Conservation (phyloP, 1,140 invertebrate species). For the Drosophila setifemur region DNA sequence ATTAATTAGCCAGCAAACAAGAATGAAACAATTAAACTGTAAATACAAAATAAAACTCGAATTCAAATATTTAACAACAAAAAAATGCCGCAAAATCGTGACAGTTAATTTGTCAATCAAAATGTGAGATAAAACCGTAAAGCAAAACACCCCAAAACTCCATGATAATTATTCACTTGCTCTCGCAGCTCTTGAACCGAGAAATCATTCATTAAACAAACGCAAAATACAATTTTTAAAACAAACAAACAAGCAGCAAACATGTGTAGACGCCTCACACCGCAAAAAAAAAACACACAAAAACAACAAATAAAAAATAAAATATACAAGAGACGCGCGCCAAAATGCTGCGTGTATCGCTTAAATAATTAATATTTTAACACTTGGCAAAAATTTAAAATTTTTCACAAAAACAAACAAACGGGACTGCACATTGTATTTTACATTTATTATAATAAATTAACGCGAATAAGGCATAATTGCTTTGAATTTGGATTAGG, state of each 20-base stretch:
- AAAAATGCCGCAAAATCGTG: constrained; percentile 42
- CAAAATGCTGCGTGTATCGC: constrained; percentile 71
- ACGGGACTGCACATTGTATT: constrained; percentile 56
- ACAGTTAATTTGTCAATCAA: constrained; percentile 72
- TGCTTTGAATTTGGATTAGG: constrained; percentile 69
- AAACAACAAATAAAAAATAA: constrained; percentile 58
- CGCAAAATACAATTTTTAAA: constrained; percentile 57
- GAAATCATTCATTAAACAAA: constrained; percentile 73
- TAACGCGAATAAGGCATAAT: constrained; percentile 73
- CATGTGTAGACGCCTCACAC: constrained; percentile 57
- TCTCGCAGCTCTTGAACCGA: constrained; percentile 38
- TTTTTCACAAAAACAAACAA: constrained; percentile 53
- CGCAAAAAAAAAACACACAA: constrained; percentile 59
- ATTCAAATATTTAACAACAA: constrained; percentile 35
- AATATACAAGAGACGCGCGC: constrained; percentile 78
- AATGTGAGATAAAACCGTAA: constrained; percentile 14
- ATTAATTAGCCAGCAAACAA: constrained; percentile 48
- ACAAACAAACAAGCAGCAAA: constrained; percentile 74
- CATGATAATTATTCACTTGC: constrained; percentile 76
- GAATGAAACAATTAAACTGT: constrained; percentile 56
- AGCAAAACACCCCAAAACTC: constrained; percentile 38
- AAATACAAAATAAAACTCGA: constrained; percentile 25
- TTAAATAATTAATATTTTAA: constrained; percentile 82
- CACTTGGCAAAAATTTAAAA: constrained; percentile 60
- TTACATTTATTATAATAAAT: constrained; percentile 81